phyloP scores from a whole-genome alignment of 2,888 invertebrate species.

The Stictocephala bisonia region DNA sequence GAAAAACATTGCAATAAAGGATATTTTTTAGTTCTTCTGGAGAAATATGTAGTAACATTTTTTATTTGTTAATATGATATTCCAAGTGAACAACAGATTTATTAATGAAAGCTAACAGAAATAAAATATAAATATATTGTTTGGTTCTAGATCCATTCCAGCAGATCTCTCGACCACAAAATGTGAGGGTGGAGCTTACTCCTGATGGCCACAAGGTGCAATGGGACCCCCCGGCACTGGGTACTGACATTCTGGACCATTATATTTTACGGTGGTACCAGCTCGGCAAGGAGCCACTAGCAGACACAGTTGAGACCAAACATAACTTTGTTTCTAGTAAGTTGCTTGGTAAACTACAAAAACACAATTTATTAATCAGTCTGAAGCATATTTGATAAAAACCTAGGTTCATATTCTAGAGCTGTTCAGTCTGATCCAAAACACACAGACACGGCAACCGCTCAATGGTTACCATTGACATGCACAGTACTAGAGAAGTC shows the following conservation, averaged over 20 bases:
- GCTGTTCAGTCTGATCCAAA: no score
- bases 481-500: no score
- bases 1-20: no score
- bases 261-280: constrained; percentile 79
- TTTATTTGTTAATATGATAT: background rate
- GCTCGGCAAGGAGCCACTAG: constrained; percentile 57
- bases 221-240: constrained; percentile 76
- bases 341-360: constrained; percentile 8
- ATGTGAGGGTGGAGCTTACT: constrained; percentile 77
- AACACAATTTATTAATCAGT: background rate
- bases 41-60: no score
- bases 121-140: background rate
- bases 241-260: constrained; percentile 69
- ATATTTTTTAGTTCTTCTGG: no score
- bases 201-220: constrained; percentile 81
- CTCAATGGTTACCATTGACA: no score
- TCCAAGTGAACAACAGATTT: background rate
- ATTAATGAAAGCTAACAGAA: background rate
- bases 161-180: constrained; percentile 72
- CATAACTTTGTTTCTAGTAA: background rate
- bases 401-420: no score
- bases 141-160: constrained; percentile 61
- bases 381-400: background rate
- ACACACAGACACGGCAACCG: no score
- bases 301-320: constrained; percentile 21